A percentile compares a stretch with the other conserved stretches of the same genome.
These are phyloP conservation scores for Brachionus plicatilis DNA, from an alignment of 1,140 invertebrate genomes.

Conservation along the genomic window DNA sequence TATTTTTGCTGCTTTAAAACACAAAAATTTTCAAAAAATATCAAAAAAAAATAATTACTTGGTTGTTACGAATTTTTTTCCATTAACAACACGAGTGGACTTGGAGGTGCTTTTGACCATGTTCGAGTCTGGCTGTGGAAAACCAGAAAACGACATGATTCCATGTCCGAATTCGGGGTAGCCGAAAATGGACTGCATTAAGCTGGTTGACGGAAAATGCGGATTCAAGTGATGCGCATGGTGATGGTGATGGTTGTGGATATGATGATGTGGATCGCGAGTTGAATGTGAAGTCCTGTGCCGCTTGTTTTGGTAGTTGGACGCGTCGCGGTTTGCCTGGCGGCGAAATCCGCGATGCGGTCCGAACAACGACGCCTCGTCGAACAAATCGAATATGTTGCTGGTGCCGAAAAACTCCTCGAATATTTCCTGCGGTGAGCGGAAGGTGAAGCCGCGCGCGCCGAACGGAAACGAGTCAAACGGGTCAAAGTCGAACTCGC, in stretches of 20 bases:
- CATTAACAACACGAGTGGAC: conserved; percentile 33
- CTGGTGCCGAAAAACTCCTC: conserved; percentile 36
- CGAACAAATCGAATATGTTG: conserved; percentile 26
- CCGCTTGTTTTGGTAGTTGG: not conserved
- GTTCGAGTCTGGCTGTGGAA: not conserved
- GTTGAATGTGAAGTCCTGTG: conserved; percentile 5
- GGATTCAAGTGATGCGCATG: conserved; percentile 14
- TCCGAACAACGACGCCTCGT: not conserved
- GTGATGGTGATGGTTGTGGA: conserved; percentile 16
- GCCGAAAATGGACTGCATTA: conserved; percentile 26
- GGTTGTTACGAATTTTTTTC: conserved; percentile 35
- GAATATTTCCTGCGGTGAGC: conserved; percentile 34
- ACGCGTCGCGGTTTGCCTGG: not conserved
- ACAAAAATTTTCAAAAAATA: too few relatives aligned
- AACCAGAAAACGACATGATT: conserved; percentile 1
- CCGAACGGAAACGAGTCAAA: not conserved
- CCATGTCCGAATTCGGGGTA: not conserved
- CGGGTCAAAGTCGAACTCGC: conserved; percentile 16
- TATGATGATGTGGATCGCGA: not conserved
- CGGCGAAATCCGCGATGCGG: not conserved
- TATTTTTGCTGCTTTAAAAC: too few relatives aligned
- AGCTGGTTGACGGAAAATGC: not conserved
- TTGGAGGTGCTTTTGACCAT: conserved; percentile 18
- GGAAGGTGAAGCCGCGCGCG: conserved; percentile 18
- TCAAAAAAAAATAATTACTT: not conserved